Evolutionary conservation across 2,888 invertebrate genomes (phyloP), one percentile per base, ranked within the genome.

Genomic region (Aphelenchoides bicaudatus): DNA sequence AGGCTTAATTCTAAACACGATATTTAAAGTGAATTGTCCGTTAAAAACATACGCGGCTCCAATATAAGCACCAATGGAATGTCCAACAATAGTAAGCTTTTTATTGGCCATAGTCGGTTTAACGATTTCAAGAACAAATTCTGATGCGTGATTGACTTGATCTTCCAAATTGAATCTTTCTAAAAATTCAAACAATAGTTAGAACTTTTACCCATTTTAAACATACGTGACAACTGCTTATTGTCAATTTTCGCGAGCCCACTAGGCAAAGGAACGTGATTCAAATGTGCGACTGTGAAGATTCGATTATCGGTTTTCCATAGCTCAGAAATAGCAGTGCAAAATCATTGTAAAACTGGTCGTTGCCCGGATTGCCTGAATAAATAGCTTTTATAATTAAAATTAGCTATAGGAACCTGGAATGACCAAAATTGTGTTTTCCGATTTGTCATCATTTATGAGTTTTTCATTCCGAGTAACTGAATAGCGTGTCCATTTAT

Each of bases 291-390:
- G 31, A 68, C 47, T 16, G 67, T 52, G 53, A 59, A 60, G 37
- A 28, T 34, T 13, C 27, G 27, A 21, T 37, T 19, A n/a, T 28
- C 39, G 23, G 25, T 52, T 3, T 46, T 23, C 5, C 30, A 27
- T 19, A 67, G 68, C 27, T 58, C 49, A 3, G 73, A 52, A 1
- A 74, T 47, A 37, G 56, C 56, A 58, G 53, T 1, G 73, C 73
- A 46, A 74, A 74, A 39, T 72, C 67, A 1, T 69, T 65, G 52
- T 74, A 74, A 53, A 73, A 74, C 19, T 64, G 63, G 28, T 74
- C 74, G 63, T 74, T 74, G 10, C 55, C 23, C 19, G 54, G 19
- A 25, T 59, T 57, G n/a, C 28, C 31, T 30, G 28, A n/a, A 25
- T 51, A 27, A 8, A 8, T 29, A 16, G 28, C 1, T 5, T 19